phyloP scores from a whole-genome alignment of 2,797 vertebrate species.

The Cyclopterus lumpus region DNA sequence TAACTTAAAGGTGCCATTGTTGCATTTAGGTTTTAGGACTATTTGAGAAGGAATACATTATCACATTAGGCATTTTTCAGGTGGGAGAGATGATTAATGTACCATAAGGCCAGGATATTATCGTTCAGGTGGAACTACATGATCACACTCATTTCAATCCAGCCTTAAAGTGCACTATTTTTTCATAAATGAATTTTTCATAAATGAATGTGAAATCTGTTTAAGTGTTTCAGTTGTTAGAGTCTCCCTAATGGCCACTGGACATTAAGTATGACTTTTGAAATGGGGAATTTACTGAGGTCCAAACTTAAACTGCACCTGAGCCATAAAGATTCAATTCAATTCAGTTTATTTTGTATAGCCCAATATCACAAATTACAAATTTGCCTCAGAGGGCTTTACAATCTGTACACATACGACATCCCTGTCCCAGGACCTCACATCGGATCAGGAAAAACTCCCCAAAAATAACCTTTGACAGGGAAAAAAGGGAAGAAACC shows the following conservation, averaged over 20 bases:
- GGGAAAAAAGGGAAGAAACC: too few relatives aligned
- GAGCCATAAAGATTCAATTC: too few relatives aligned
- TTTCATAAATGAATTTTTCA: too few relatives aligned
- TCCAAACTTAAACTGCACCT: not conserved
- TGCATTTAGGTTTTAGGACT: slow-evolving; percentile 5
- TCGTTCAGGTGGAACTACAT: slow-evolving; percentile 7
- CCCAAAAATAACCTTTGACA: too few relatives aligned
- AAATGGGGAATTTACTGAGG: not conserved
- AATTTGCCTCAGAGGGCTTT: too few relatives aligned
- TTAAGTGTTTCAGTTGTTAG: not conserved
- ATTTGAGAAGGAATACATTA: slow-evolving; percentile 55
- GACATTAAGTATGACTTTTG: not conserved
- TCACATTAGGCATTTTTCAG: slow-evolving; percentile 27
- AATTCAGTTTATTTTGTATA: too few relatives aligned
- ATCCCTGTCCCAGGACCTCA: too few relatives aligned
- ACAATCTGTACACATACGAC: too few relatives aligned
- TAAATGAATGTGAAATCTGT: not conserved
- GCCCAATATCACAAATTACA: too few relatives aligned
- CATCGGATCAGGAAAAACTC: too few relatives aligned
- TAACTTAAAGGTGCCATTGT: slow-evolving; percentile 56
- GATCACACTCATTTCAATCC: not conserved
- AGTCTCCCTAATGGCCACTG: not conserved
- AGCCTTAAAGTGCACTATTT: not conserved
- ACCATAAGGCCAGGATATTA: slow-evolving; percentile 9
- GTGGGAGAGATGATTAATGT: slow-evolving; percentile 41